Base-by-base conservation (phyloP, 2,888 invertebrate genomes). In the Aphodius granarius region DNA sequence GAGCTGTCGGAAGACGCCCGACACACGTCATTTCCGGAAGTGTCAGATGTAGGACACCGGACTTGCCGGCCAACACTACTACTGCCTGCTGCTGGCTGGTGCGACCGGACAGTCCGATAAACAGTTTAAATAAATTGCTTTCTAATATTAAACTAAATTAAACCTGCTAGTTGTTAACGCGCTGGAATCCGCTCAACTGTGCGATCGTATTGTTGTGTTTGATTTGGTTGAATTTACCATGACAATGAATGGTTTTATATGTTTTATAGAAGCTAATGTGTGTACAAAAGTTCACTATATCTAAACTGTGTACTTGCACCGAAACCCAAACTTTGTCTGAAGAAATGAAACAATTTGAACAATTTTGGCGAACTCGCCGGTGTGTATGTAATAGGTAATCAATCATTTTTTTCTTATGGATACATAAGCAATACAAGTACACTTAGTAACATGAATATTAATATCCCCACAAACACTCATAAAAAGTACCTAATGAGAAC, bases 11-110 rank as follows among this genome's bases (percentile, higher is more conserved):
- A 87, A 87, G 85, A 85, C 85, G 86, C 83, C 43, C 86, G 87
- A 86, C 87, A 87, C 86, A 86, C 87, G 86, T 87, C 87, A 87
- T 87, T 87, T 87, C 87, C 87, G 86, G 81, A 82, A 82, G 80
- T 85, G 86, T 86, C 86, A 86, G 83, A 84, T 84, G 83, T 84
- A 82, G 85, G 83, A 85, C 84, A 78, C 77, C 77, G 72, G 71
- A 78, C 73, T 76, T 76, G 72, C 78, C 63, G 75, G 72, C 74
- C 76, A 66, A 71, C 77, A 72, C 63, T 23, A 20, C 71, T 71
- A 63, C 70, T 17, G 71, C 74, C 68, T 65, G 71, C 65, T n/a
- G n/a, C 22, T 15, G 5, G 20, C 13, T 63, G 23, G 74, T 17
- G 63, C 72, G 21, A 71, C 77, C 62, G 63, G 66, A 68, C 68